A percentile compares a stretch with the other conserved stretches of the same genome.
phyloP scores from a whole-genome alignment of 2,888 invertebrate species.

The Andrena chrysosceles region DNA sequence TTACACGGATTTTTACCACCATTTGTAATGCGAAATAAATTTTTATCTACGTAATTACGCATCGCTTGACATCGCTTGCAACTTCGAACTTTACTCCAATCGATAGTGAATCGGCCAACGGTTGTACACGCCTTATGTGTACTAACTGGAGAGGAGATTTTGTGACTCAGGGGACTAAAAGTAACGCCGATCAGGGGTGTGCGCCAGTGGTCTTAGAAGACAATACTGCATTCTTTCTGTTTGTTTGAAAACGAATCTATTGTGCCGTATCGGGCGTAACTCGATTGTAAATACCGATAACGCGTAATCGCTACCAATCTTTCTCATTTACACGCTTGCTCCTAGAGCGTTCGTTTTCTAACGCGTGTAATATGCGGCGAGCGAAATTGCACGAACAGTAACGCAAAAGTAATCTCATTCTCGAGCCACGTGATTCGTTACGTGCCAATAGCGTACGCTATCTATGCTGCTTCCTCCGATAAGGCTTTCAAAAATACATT shows the following conservation, averaged over 20 bases:
- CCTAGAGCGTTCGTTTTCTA: no score
- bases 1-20: conserved; percentile 9
- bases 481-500: conserved; percentile 32
- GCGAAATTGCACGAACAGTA: neutral
- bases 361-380: no score
- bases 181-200: neutral
- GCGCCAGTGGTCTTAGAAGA: conserved; percentile 37
- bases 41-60: conserved; percentile 41
- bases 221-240: conserved; percentile 23
- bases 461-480: conserved; percentile 17
- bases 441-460: conserved; percentile 6
- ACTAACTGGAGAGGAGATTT: conserved; percentile 17
- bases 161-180: neutral
- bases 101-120: conserved; percentile 35
- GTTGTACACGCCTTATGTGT: neutral
- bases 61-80: conserved; percentile 47
- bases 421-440: conserved; percentile 10
- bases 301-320: conserved; percentile 19
- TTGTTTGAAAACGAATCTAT: conserved; percentile 20
- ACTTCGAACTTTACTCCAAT: conserved; percentile 51
- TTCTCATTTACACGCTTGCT: neutral
- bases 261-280: conserved; percentile 24
- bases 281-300: conserved; percentile 39
- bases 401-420: conserved; percentile 4
- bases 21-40: conserved; percentile 40